Base-by-base conservation (phyloP, 2,888 invertebrate species). In the Caenorhabditis imperialis region DNA sequence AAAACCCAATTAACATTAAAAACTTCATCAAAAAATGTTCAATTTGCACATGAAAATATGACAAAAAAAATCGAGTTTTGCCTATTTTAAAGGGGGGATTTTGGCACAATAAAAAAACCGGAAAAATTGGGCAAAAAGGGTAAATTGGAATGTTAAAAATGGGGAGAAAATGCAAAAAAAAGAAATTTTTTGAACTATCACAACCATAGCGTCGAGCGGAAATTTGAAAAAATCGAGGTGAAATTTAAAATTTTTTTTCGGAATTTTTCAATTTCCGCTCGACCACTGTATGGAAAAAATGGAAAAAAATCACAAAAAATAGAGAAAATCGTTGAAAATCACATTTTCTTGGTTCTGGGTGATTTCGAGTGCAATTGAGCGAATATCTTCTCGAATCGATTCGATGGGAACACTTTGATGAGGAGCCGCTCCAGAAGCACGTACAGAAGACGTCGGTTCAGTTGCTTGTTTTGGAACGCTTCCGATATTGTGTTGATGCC, bases 401-500 rank as follows among this genome's bases (percentile, higher is more conserved):
- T 88, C 18, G 86, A 75, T 1, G 88, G 87, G 65, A 88, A 88
- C 4, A 88, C 70, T 45, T 81, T 83, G 23, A 81, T 69, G 18
- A 88, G 77, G 6, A 93, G 91, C 86, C 94, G 93, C 90, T 95
- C 95, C 23, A 95, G 90, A 27, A 95, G 89, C 16, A 95, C 94
- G 86, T 93, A 93, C 53, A 93, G 90, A 57, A 96, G 91, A 84
- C 96, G 91, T 86, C 92, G 92, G 89, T 96, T 96, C 63, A 96
- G 92, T 83, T 92, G 92, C 79, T 93, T 92, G 82, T 93, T 92
- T 90, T 96, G 96, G 84, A 95, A 93, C 84, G 95, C 91, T 86
- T 94, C 94, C 88, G 95, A 95, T 25, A 95, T 92, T 14, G 93
- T 92, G 58, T 94, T 90, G 14, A 94, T 90, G 4, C 95, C 95